Conservation (phyloP, 2,113 vertebrate genomes). For the Bos javanicus region DNA sequence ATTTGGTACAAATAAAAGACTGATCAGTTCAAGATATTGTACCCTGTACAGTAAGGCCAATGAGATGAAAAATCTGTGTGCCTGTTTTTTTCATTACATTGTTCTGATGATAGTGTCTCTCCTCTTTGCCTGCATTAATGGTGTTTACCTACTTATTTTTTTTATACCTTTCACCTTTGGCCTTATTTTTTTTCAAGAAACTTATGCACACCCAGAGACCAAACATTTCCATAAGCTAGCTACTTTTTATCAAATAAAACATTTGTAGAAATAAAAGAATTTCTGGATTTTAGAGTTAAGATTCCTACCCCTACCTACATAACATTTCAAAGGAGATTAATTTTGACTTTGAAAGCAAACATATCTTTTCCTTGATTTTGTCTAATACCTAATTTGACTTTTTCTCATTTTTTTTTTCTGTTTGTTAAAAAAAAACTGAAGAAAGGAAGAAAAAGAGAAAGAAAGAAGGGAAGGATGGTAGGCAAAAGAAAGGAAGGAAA, state of each 20-base stretch:
- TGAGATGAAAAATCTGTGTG: neutral
- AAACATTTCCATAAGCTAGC: constrained; percentile 52
- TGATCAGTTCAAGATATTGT: neutral
- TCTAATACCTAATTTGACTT: constrained; percentile 62
- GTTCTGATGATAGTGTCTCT: constrained; percentile 1
- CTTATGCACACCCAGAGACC: constrained; percentile 24
- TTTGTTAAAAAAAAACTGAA: constrained; percentile 22
- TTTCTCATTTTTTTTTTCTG: constrained; percentile 70
- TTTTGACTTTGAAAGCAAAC: constrained; percentile 63
- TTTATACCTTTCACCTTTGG: constrained; percentile 34
- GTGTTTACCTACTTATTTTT: constrained; percentile 48
- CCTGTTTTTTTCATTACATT: constrained; percentile 11
- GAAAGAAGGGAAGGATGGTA: neutral
- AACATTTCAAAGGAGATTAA: constrained; percentile 67
- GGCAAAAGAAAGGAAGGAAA: too few relatives aligned
- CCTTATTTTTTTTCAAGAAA: constrained; percentile 59
- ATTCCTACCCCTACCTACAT: constrained; percentile 5
- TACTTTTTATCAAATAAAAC: constrained; percentile 55
- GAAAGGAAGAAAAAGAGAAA: neutral
- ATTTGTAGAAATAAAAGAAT: constrained; percentile 43
- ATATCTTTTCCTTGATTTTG: constrained; percentile 51
- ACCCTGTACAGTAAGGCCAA: neutral
- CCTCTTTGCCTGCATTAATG: constrained; percentile 35
- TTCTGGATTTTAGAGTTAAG: constrained; percentile 60
- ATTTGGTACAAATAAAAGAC: constrained; percentile 42